Conservation (phyloP, 2,797 vertebrate genomes). For the Tarsius wallacei region DNA sequence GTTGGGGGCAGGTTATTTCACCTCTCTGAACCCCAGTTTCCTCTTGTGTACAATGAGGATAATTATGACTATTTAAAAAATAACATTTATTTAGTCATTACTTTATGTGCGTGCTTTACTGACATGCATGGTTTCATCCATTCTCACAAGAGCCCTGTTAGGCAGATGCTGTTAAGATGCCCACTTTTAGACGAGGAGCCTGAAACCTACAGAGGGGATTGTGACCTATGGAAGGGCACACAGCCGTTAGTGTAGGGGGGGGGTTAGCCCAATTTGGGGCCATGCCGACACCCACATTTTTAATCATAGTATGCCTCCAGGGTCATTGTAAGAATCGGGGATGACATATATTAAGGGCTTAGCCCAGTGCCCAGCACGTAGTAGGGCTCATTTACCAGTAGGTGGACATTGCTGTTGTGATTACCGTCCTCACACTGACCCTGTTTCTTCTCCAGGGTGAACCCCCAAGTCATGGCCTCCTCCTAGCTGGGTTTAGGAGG, state of each 20-base stretch:
- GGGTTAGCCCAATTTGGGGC: background rate
- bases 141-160: background rate
- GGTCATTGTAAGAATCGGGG: accelerated
- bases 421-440: background rate
- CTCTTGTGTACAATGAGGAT: background rate
- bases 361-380: background rate
- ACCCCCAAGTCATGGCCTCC: background rate
- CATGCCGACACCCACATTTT: background rate
- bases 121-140: background rate
- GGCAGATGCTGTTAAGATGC: background rate
- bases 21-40: background rate
- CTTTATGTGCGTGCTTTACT: background rate
- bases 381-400: background rate
- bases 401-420: accelerated
- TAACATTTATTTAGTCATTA: background rate
- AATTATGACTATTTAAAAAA: background rate
- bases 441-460: background rate
- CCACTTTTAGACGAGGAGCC: background rate
- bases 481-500: background rate
- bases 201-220: too few species aligned
- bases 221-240: background rate
- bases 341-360: background rate
- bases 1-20: background rate
- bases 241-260: accelerated
- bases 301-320: background rate